Evolutionary conservation across 2,888 invertebrate genomes (phyloP), one percentile per base, ranked within the genome.

Genomic region (Lepas anatifera): DNA sequence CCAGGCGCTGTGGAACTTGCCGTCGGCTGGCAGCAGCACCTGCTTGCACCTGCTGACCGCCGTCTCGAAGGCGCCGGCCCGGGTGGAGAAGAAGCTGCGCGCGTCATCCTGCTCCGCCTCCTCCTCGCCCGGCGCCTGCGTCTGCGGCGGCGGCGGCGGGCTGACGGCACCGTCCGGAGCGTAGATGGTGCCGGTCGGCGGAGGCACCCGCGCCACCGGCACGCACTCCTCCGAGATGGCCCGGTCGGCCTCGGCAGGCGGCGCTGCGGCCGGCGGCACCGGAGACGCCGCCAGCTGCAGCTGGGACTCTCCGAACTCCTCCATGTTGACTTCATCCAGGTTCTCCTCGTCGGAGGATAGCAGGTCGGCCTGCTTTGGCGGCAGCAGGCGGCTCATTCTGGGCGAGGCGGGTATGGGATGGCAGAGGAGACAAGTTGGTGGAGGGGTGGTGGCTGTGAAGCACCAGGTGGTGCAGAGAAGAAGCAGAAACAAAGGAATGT

Each of bases 1-100:
- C 89, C 90, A 92, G 52, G 87, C 86, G 50, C 89, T 90, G 71
- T 87, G 78, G 69, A 90, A 81, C 73, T 86, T 85, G 39, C 89
- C 89, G 80, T 90, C 90, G 72, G 86, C 86, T 68, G 85, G 84
- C 71, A 87, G 85, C 71, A 89, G 78, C 50, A 89, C 79, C 25
- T 81, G 84, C 1, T 85, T 84, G 67, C 86, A 85, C 76, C 89
- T 88, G 70, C 85, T 84, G 52, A 90, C 84, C 4, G 90, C 90
- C 74, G 83, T 83, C 75, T 89, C 87, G 18, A 90, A 85, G 22
- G 89, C 86, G 35, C 87, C 88, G 75, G 87, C 87, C 72, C 91
- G 84, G 77, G 87, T 87, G 48, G 87, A 87, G 77, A 89, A 89
- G 79, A 87, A 90, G 72, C 35, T 52, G 11, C 29, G 27, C 8